Conservation (phyloP, 2,113 vertebrate species). For the Fregetta grallaria region DNA sequence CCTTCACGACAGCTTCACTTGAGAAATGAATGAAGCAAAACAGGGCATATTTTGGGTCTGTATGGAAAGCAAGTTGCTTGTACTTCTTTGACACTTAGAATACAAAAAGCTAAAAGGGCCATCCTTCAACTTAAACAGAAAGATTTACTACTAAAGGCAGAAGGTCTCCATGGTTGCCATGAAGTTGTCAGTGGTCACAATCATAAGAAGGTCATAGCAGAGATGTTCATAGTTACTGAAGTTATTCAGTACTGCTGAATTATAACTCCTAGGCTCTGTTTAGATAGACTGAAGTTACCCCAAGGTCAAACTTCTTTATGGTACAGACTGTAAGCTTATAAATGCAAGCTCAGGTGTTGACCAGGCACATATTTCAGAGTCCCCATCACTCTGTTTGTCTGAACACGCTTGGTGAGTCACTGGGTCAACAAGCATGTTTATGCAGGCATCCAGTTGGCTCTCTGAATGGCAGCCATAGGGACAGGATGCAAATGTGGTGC, state of each 20-base stretch:
- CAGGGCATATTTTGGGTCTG: not conserved
- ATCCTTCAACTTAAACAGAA: not conserved
- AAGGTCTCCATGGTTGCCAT: not conserved
- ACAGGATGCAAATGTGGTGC: not conserved
- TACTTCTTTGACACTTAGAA: not conserved
- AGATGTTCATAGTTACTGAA: not conserved
- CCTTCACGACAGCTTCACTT: not conserved
- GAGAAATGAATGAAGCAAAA: not conserved
- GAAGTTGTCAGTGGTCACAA: not conserved
- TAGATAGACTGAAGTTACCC: not conserved
- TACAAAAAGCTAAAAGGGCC: not conserved
- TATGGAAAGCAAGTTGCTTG: not conserved
- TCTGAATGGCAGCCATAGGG: not conserved
- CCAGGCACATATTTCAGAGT: not conserved
- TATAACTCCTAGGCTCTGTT: not conserved
- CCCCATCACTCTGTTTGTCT: not conserved
- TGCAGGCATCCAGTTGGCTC: not conserved
- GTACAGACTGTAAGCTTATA: not conserved
- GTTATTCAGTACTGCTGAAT: not conserved
- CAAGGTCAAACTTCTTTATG: not conserved
- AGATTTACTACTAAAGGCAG: not conserved
- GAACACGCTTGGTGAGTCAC: not conserved
- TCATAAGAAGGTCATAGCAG: not conserved
- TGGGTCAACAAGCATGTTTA: conserved; percentile 11
- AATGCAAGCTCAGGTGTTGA: conserved; percentile 28